Conservation (phyloP, 2,888 invertebrate species). For the Leucophora obtusa region DNA sequence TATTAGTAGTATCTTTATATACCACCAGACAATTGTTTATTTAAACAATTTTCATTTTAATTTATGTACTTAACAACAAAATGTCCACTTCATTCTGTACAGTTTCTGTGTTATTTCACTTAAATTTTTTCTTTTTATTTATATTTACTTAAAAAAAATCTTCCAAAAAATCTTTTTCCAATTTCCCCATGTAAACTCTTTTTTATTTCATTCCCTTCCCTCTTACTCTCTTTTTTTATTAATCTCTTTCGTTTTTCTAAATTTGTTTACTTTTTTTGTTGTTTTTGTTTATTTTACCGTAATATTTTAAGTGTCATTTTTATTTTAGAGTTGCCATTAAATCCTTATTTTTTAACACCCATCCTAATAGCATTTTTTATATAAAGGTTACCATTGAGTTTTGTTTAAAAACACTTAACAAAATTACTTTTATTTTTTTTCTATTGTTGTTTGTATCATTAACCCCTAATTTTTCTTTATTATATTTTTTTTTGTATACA, state of each 20-base stretch:
- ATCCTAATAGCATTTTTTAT: neutral
- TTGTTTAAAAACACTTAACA: constrained; percentile 13
- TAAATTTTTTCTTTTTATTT: constrained; percentile 18
- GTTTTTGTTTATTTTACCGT: constrained; percentile 40
- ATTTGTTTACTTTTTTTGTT: constrained; percentile 49
- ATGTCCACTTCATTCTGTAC: constrained; percentile 18
- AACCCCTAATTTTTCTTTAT: constrained; percentile 55
- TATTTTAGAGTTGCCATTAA: constrained; percentile 7
- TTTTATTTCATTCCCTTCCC: neutral
- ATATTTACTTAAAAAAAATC: constrained; percentile 10
- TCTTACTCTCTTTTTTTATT: neutral
- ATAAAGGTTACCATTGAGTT: constrained; percentile 8
- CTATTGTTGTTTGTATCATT: constrained; percentile 15
- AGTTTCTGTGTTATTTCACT: neutral
- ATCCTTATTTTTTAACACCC: constrained; percentile 4
- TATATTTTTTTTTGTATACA: constrained; percentile 3
- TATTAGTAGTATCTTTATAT: neutral
- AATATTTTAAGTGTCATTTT: constrained; percentile 35
- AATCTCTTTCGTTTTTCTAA: constrained; percentile 4
- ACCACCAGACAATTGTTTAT: constrained; percentile 29
- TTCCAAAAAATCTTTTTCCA: neutral
- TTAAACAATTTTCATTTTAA: constrained; percentile 42
- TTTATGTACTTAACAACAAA: constrained; percentile 8
- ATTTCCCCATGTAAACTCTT: neutral
- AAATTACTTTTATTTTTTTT: constrained; percentile 22